Conservation (phyloP, 2,113 vertebrate genomes). For the Anhinga rufa region DNA sequence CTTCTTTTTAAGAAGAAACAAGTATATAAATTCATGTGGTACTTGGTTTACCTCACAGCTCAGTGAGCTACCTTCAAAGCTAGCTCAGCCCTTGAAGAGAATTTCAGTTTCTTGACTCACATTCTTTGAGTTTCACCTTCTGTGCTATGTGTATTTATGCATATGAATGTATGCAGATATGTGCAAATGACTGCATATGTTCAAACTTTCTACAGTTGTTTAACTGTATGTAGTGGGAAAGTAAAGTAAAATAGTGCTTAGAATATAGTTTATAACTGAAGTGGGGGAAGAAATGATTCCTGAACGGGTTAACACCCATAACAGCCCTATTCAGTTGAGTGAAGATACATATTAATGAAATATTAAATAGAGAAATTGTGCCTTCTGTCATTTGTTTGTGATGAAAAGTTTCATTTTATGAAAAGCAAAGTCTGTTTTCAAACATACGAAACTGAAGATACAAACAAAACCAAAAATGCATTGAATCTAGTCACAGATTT, state of each 20-base stretch:
- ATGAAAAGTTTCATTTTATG: not conserved
- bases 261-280: not conserved
- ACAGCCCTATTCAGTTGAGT: not conserved
- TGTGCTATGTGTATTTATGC: not conserved
- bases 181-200: not conserved
- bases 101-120: conserved; percentile 8
- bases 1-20: not conserved
- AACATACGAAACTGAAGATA: not conserved
- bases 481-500: not conserved
- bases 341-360: not conserved
- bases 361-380: not conserved
- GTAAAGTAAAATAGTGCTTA: not conserved
- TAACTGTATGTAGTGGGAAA: not conserved
- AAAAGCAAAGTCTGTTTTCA: not conserved
- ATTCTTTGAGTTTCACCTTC: conserved; percentile 19
- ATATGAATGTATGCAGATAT: not conserved
- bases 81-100: not conserved
- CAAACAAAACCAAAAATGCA: not conserved
- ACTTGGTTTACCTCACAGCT: not conserved
- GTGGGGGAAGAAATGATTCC: not conserved
- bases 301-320: not conserved
- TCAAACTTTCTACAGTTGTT: not conserved
- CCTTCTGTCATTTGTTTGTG: not conserved
- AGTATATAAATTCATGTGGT: not conserved
- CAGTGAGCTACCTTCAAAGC: conserved; percentile 14